Evolutionary conservation across 2,888 invertebrate species (phyloP), one percentile per base, ranked within the genome.

Genomic region (Erebia aethiops): DNA sequence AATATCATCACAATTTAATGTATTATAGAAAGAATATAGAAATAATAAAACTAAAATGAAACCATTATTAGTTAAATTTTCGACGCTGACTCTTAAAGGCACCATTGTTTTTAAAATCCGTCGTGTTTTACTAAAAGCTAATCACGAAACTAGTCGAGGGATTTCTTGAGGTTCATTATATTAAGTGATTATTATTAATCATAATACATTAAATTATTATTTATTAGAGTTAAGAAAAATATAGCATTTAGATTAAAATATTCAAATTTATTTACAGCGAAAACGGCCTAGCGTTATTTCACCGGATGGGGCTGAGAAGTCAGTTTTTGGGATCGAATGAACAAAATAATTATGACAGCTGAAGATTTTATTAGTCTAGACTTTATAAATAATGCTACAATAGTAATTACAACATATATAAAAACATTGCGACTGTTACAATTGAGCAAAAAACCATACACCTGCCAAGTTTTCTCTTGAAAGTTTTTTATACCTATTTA

Each of bases 251-350:
- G 41, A 43, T 51, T 35, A 41, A 65, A 56, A 64, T 49, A 21
- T 58, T 43, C 13, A 52, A 21, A 73, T 66, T 75, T 76, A 69
- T 74, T 82, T 80, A 35, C 82, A 83, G 82, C 72, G 82, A 82
- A 78, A 83, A 83, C 72, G 81, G 82, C 51, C 70, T 82, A 63
- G 81, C 82, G 21, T 70, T 82, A 69, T 82, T 82, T 71, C 82
- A 82, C 64, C 81, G 82, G 65, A 82, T 82, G 82, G 81, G 82
- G 16, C 70, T 82, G n/a, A 76, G 81, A 56, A 81, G 81, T 73
- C 82, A 81, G 54, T 82, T 81, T 71, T 74, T 79, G 76, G 82
- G 82, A 65, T 76, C 79, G 58, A 80, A 81, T 62, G 82, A 82
- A 49, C 81, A 82, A 70, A 79, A 78, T 72, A 78, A 77, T 67